Conservation (phyloP, 37 sponge, comb jelly and placozoan genomes). For the Dysidea cf. avara region DNA sequence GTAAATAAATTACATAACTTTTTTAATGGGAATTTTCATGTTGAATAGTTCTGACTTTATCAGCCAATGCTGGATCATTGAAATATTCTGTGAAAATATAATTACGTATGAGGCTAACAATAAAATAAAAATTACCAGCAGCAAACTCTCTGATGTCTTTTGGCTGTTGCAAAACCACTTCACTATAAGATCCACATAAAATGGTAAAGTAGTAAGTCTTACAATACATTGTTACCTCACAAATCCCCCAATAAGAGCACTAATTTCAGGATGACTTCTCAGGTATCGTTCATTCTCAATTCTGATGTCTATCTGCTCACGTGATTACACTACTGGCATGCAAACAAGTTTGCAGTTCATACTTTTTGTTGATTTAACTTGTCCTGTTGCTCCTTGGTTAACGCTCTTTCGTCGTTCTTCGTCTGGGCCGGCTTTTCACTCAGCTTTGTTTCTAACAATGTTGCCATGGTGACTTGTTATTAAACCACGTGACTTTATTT, state of each 20-base stretch:
- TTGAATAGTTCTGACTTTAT: neutral
- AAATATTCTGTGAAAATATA: constrained; percentile 44
- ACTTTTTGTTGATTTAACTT: constrained; percentile 72
- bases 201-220: neutral
- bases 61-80: constrained; percentile 36
- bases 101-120: neutral
- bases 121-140: constrained; percentile 63
- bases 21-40: too few relatives aligned
- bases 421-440: constrained; percentile 54
- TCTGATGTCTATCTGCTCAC: constrained; percentile 41
- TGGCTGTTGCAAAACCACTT: constrained; percentile 63
- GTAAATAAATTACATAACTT: too few relatives aligned
- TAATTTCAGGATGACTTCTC: constrained; percentile 70
- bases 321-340: neutral
- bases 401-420: constrained; percentile 57
- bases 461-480: constrained; percentile 12
- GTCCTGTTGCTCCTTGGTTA: constrained; percentile 68
- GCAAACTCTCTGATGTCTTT: constrained; percentile 68
- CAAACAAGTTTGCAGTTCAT: neutral
- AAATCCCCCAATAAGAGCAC: constrained; percentile 51
- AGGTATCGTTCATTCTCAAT: constrained; percentile 74
- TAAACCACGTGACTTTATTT: too few relatives aligned
- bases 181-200: constrained; percentile 23
- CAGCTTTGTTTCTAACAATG: constrained; percentile 59
- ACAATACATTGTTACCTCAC: constrained; percentile 38